These are phyloP conservation scores for Cheumatopsyche charites DNA, from an alignment of 1,140 invertebrate species.

Conservation along the genomic window DNA sequence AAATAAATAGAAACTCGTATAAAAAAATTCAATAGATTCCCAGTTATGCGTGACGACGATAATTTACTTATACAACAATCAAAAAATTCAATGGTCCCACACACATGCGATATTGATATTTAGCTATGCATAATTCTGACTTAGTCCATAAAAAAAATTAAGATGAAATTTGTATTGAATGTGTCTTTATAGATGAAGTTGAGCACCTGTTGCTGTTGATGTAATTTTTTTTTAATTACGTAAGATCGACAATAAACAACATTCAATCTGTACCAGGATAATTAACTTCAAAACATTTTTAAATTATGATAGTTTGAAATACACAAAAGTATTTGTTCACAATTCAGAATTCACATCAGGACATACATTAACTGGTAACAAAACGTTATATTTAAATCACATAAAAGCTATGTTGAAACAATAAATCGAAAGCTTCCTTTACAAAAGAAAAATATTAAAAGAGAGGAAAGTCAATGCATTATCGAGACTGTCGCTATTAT, in stretches of 20 bases:
- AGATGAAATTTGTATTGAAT: too few species aligned
- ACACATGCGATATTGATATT: neutral
- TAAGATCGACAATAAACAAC: slow-evolving; percentile 4
- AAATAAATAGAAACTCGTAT: too few species aligned
- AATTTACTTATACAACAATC: slow-evolving; percentile 11
- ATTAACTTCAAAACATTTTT: too few species aligned
- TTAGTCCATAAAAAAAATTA: too few species aligned
- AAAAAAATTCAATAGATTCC: neutral
- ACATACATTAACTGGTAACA: neutral
- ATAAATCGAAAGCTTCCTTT: neutral
- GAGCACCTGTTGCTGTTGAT: slow-evolving; percentile 20
- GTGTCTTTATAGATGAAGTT: too few species aligned
- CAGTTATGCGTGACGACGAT: neutral
- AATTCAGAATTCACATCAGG: too few species aligned
- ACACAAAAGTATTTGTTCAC: too few species aligned
- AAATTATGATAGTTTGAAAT: too few species aligned
- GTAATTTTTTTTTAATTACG: slow-evolving; percentile 10
- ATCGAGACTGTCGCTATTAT: neutral
- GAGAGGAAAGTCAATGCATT: neutral
- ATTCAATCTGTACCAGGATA: neutral
- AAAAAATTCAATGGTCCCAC: slow-evolving; percentile 19
- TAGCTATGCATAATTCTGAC: too few species aligned
- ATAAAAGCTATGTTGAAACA: slow-evolving; percentile 9
- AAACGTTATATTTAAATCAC: neutral
- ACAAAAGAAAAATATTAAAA: too few species aligned